Percentiles rank a stretch among this genome's conserved stretches.
These are phyloP conservation scores for Cephus sareptanus DNA, from an alignment of 2,888 invertebrate genomes.

Conservation along the genomic window DNA sequence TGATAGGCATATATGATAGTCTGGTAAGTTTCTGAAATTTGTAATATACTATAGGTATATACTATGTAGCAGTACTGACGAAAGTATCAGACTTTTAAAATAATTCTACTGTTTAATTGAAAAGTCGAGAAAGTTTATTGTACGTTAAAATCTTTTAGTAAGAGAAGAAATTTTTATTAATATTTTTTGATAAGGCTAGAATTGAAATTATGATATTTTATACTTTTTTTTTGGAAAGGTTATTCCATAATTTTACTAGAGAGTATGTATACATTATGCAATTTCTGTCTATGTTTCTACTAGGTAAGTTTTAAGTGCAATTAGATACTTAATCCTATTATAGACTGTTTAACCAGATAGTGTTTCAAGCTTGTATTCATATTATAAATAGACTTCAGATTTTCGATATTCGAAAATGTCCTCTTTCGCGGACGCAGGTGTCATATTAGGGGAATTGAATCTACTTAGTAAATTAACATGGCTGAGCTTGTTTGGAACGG, in stretches of 20 bases:
- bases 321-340: neutral
- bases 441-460: conserved; percentile 7
- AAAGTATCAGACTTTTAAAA: neutral
- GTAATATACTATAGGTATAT: neutral
- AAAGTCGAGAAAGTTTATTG: neutral
- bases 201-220: neutral
- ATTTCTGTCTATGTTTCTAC: neutral
- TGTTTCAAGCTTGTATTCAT: neutral
- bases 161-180: neutral
- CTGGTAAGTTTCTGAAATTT: neutral
- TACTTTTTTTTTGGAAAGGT: neutral
- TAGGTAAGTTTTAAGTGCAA: neutral
- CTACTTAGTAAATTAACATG: conserved; percentile 17
- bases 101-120: neutral
- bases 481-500: conserved; percentile 4
- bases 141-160: neutral
- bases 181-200: neutral
- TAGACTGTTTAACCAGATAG: neutral
- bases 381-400: neutral
- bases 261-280: neutral
- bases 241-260: neutral
- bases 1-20: neutral
- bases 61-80: neutral
- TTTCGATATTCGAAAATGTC: neutral
- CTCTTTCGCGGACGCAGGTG: neutral